These are phyloP conservation scores for Saturnia japonica DNA, from an alignment of 2,888 invertebrate species.

Conservation along the genomic window DNA sequence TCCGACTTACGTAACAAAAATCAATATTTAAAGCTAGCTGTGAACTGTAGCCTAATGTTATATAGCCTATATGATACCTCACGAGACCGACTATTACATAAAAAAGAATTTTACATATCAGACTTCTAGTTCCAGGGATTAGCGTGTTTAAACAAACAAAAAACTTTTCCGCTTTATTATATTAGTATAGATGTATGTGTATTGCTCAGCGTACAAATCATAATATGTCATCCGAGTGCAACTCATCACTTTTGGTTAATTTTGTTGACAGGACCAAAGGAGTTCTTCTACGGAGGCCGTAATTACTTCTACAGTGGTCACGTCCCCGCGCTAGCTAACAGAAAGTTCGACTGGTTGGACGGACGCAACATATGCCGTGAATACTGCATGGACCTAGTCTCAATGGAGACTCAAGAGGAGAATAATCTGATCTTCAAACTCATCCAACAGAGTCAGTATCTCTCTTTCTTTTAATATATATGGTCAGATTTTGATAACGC, in stretches of 20 bases:
- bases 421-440: slow-evolving; percentile 94
- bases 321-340: slow-evolving; percentile 88
- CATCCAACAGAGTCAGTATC: slow-evolving; percentile 88
- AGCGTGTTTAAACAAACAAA: too few relatives aligned
- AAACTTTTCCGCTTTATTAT: too few relatives aligned
- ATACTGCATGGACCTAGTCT: slow-evolving; percentile 96
- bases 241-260: neutral
- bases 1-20: too few relatives aligned
- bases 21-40: too few relatives aligned
- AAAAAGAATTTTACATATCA: too few relatives aligned
- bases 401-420: slow-evolving; percentile 94
- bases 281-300: slow-evolving; percentile 93
- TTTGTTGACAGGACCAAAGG: slow-evolving; percentile 89
- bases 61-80: too few relatives aligned
- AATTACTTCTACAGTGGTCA: slow-evolving; percentile 94
- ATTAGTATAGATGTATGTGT: too few relatives aligned
- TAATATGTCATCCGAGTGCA: neutral
- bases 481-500: neutral
- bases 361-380: slow-evolving; percentile 95
- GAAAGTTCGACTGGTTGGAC: slow-evolving; percentile 94
- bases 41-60: too few relatives aligned
- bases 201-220: too few relatives aligned
- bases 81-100: too few relatives aligned
- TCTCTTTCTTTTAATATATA: too few relatives aligned
- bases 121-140: too few relatives aligned